Conservation (phyloP, 2,797 vertebrate genomes). For the Gallirallus australis region DNA sequence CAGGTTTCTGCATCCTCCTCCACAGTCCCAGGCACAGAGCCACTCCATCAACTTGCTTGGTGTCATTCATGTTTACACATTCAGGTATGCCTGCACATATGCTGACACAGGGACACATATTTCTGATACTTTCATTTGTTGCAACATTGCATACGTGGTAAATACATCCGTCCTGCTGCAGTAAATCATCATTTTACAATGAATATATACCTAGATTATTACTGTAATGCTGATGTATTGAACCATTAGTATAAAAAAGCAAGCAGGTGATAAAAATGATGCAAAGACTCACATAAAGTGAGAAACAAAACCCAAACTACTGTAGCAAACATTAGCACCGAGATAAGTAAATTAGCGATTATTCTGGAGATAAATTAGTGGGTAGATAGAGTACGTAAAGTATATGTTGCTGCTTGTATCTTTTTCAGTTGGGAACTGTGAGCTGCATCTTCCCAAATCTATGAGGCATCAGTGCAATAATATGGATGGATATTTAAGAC, state of each 20-base stretch:
- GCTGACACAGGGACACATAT: not conserved
- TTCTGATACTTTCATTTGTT: constrained; percentile 41
- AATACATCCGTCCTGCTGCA: constrained; percentile 54
- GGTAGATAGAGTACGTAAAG: constrained; percentile 21
- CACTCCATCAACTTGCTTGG: not conserved
- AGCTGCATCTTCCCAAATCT: constrained; percentile 15
- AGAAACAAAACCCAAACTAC: constrained; percentile 72
- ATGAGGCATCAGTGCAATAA: constrained; percentile 13
- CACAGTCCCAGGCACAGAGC: fast-evolving
- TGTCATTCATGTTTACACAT: not conserved
- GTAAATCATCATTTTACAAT: constrained; percentile 66
- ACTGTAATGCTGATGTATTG: constrained; percentile 66
- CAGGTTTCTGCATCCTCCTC: not conserved
- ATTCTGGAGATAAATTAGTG: constrained; percentile 68
- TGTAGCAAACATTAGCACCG: constrained; percentile 67
- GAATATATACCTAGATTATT: constrained; percentile 66
- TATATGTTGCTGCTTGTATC: not conserved
- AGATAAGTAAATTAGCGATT: constrained; percentile 75
- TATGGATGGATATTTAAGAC: constrained; percentile 33
- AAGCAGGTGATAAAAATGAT: constrained; percentile 72
- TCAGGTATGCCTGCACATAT: not conserved
- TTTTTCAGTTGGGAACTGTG: constrained; percentile 37
- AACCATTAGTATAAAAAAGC: constrained; percentile 72
- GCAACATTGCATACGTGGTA: not conserved
- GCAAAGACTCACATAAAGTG: constrained; percentile 68